These are phyloP conservation scores for Leucophenga varia DNA, from an alignment of 1,140 invertebrate species.

Conservation along the genomic window DNA sequence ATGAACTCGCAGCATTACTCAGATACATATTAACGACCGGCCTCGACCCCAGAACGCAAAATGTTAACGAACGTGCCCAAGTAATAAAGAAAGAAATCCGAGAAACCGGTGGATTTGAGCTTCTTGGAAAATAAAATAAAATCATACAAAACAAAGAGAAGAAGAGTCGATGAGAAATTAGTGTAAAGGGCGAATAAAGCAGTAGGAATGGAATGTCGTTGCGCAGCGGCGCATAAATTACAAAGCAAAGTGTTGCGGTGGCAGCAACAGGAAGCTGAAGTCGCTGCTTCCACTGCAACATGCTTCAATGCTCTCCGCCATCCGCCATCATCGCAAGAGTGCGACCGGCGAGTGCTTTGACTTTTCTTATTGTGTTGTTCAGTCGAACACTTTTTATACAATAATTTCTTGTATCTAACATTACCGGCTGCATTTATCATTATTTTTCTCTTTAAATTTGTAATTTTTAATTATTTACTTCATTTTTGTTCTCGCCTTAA, in stretches of 20 bases:
- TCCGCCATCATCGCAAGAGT: too few species aligned
- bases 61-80: slow-evolving; percentile 42
- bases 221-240: slow-evolving; percentile 50
- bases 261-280: slow-evolving; percentile 2
- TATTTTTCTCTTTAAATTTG: slow-evolving; percentile 41
- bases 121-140: slow-evolving; percentile 40
- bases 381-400: too few species aligned
- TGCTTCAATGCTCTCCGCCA: too few species aligned
- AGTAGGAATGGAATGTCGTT: slow-evolving; percentile 49
- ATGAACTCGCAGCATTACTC: too few species aligned
- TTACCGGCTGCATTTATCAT: too few species aligned
- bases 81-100: slow-evolving; percentile 55
- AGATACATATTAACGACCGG: slow-evolving; percentile 53
- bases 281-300: not conserved
- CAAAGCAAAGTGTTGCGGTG: slow-evolving; percentile 10
- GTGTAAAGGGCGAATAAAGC: too few species aligned
- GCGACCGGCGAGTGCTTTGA: slow-evolving; percentile 7
- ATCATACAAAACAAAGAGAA: slow-evolving; percentile 3
- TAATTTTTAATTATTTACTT: slow-evolving; percentile 33
- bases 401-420: too few species aligned
- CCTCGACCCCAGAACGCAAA: slow-evolving; percentile 41
- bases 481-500: not conserved
- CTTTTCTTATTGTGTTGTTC: slow-evolving; percentile 24
- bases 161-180: too few species aligned
- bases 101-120: slow-evolving; percentile 17